Evolutionary conservation across 2,113 vertebrate species (phyloP).

Genomic region (Chinchilla lanigera): DNA sequence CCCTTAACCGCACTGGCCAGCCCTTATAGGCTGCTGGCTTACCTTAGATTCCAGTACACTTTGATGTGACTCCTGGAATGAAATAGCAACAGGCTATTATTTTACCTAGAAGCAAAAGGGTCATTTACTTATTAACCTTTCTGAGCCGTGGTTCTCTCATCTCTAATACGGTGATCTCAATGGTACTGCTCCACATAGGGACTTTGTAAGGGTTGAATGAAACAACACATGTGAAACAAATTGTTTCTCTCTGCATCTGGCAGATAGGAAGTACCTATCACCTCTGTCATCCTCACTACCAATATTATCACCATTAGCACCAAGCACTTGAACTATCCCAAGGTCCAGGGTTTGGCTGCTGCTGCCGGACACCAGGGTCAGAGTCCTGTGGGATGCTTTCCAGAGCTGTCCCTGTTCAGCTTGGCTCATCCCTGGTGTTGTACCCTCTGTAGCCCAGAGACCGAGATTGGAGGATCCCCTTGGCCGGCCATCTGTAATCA

Average conservation of each 20-base stretch:
- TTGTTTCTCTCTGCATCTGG: neutral
- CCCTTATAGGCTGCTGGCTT: neutral
- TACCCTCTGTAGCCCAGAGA: neutral
- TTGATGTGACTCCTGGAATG: constrained; percentile 19
- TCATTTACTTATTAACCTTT: neutral
- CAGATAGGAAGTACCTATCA: neutral
- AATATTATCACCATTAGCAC: neutral
- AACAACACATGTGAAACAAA: neutral
- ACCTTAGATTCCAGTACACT: neutral
- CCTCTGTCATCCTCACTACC: neutral
- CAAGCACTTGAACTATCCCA: neutral
- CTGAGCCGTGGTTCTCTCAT: constrained; percentile 50
- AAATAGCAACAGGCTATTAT: constrained; percentile 12
- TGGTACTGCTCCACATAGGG: neutral
- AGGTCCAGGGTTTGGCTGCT: neutral
- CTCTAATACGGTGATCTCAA: neutral
- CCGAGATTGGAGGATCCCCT: neutral
- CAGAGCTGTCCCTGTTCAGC: neutral
- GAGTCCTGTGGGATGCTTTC: neutral
- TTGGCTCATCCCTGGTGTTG: neutral
- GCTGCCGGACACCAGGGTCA: neutral
- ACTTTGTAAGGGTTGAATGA: neutral
- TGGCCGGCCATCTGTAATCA: neutral
- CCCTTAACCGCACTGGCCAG: neutral
- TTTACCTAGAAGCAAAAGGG: constrained; percentile 20